Evolutionary conservation across 2,113 vertebrate genomes (phyloP).

Genomic region (Globicephala melas): DNA sequence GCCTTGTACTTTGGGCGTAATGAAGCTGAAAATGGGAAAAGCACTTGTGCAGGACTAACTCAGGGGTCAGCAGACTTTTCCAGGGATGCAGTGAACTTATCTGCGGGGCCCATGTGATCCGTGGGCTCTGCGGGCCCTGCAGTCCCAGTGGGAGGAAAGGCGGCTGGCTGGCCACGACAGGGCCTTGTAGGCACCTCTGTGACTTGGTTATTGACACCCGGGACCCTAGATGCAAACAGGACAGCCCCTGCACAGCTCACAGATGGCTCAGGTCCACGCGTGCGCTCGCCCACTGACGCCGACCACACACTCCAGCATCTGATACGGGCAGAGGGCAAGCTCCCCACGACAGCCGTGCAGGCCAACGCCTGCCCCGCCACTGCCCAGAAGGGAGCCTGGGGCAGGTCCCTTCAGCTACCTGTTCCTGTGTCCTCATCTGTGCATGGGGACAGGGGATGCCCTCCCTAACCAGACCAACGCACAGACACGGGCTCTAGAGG

Average conservation of each 20-base stretch:
- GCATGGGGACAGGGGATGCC: not conserved
- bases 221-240: rapidly evolving
- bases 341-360: not conserved
- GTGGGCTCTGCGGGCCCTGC: rapidly evolving
- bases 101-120: not conserved
- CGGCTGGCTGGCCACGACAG: not conserved
- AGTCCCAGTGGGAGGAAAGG: not conserved
- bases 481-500: not conserved
- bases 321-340: rapidly evolving
- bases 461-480: not conserved
- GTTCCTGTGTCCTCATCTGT: not conserved
- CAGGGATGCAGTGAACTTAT: not conserved
- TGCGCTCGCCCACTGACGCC: rapidly evolving
- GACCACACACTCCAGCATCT: rapidly evolving
- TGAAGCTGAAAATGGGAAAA: slow-evolving; percentile 55
- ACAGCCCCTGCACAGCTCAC: not conserved
- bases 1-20: not conserved
- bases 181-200: not conserved
- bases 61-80: slow-evolving; percentile 31
- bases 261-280: rapidly evolving
- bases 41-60: slow-evolving; percentile 30
- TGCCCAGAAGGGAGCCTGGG: not conserved
- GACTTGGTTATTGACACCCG: not conserved
- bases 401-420: not conserved
- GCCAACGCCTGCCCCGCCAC: not conserved